Conservation (phyloP, 2,113 vertebrate genomes). For the Python bivittatus region DNA sequence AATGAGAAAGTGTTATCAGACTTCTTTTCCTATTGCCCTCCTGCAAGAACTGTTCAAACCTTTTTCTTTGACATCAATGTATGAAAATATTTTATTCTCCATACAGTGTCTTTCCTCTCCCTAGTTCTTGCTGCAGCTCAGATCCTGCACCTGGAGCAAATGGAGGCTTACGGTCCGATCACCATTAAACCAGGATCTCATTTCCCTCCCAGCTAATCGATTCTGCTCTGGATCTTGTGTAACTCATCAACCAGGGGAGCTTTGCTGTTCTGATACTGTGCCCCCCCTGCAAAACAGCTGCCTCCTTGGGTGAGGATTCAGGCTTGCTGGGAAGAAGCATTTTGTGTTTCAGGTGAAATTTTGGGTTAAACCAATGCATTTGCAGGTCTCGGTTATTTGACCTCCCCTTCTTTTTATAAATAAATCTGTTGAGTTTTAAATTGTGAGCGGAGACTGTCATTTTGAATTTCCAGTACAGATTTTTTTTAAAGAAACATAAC, state of each 20-base stretch:
- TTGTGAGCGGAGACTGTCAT: not conserved
- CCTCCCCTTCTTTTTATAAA: not conserved
- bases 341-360: not conserved
- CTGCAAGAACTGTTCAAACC: not conserved
- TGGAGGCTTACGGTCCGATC: conserved; percentile 67
- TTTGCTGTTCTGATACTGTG: too few relatives aligned
- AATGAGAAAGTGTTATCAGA: not conserved
- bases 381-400: not conserved
- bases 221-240: accelerated
- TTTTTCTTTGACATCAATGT: accelerated
- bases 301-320: not conserved
- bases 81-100: not conserved
- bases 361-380: not conserved
- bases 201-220: conserved; percentile 4
- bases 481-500: not conserved
- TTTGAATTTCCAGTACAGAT: not conserved
- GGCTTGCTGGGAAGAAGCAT: not conserved
- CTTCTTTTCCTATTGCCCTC: not conserved
- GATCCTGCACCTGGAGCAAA: conserved; percentile 62
- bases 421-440: not conserved
- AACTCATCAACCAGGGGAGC: not conserved
- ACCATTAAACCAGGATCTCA: conserved; percentile 55
- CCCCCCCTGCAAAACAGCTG: not conserved
- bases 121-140: conserved; percentile 63
- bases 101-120: not conserved